Percentiles rank a stretch among this genome's conserved stretches.
Conservation (phyloP, 2,113 vertebrate genomes). For the Pomatorhinus ruficollis region DNA sequence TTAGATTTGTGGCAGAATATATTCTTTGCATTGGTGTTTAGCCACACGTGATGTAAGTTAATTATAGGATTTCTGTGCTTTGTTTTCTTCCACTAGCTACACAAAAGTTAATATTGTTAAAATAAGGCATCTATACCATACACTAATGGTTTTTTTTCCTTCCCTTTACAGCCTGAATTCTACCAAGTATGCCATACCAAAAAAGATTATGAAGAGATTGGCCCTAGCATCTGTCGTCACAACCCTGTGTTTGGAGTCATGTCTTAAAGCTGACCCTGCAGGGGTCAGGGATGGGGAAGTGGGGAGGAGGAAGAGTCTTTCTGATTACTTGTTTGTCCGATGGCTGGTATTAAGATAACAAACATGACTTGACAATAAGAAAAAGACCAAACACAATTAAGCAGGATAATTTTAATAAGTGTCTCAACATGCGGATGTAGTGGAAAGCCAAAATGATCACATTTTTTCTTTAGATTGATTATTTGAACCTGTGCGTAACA, state of each 20-base stretch:
- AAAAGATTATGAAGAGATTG: slow-evolving; percentile 99
- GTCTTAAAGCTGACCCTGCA: slow-evolving; percentile 85
- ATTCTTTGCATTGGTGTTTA: neutral
- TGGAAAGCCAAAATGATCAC: slow-evolving; percentile 80
- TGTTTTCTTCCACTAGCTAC: neutral
- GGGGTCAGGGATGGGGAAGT: slow-evolving; percentile 66
- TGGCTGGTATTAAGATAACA: slow-evolving; percentile 77
- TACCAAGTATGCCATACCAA: slow-evolving; percentile 99
- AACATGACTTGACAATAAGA: slow-evolving; percentile 78
- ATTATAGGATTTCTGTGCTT: neutral
- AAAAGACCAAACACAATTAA: slow-evolving; percentile 82
- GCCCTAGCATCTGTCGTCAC: slow-evolving; percentile 99
- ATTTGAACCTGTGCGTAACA: slow-evolving; percentile 77
- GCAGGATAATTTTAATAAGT: slow-evolving; percentile 84
- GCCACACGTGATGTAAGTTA: accelerated
- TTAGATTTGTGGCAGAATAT: neutral
- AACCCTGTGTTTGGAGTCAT: slow-evolving; percentile 99
- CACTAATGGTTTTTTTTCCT: neutral
- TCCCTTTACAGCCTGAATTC: slow-evolving; percentile 89
- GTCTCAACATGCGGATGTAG: slow-evolving; percentile 79
- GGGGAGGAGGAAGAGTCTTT: slow-evolving; percentile 69
- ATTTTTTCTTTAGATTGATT: slow-evolving; percentile 80
- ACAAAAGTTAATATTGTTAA: neutral
- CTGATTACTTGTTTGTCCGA: slow-evolving; percentile 81
- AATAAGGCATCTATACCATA: accelerated